These are phyloP conservation scores for Micrasema longulum DNA, from an alignment of 1,140 invertebrate genomes.

Conservation along the genomic window DNA sequence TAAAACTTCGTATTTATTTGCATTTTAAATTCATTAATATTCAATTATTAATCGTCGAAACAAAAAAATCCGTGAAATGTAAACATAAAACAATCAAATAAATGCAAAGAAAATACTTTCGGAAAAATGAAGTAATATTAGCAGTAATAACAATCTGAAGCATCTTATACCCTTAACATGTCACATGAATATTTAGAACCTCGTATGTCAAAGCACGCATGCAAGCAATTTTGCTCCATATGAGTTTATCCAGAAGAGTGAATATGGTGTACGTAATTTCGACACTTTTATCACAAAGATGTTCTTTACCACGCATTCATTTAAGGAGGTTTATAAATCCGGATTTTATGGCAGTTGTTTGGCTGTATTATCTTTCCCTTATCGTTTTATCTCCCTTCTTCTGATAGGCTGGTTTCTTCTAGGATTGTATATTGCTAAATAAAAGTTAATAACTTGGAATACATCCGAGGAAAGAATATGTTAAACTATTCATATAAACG, in stretches of 20 bases:
- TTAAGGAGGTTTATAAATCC: slow-evolving; percentile 35
- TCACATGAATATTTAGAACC: slow-evolving; percentile 17
- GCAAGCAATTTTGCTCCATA: neutral
- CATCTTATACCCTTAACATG: neutral
- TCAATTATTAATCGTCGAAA: neutral
- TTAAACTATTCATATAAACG: too few relatives aligned
- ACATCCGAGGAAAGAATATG: slow-evolving; percentile 4
- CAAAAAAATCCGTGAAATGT: neutral
- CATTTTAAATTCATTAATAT: too few relatives aligned
- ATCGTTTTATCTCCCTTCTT: slow-evolving; percentile 25
- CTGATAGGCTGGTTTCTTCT: slow-evolving; percentile 6
- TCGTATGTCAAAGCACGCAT: neutral
- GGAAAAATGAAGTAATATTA: too few relatives aligned
- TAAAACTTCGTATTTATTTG: too few relatives aligned
- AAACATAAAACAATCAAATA: neutral
- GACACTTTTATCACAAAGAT: slow-evolving; percentile 12
- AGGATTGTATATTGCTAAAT: slow-evolving; percentile 25
- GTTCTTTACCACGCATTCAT: slow-evolving; percentile 21
- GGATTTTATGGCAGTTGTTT: slow-evolving; percentile 29
- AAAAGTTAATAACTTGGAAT: slow-evolving; percentile 17
- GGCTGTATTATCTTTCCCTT: slow-evolving; percentile 11
- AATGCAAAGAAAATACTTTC: neutral
- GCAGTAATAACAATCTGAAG: too few relatives aligned
- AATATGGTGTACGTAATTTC: neutral
- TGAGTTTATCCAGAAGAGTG: neutral